Percentiles rank a stretch among this genome's conserved stretches.
These are phyloP conservation scores for Hydrolagus colliei DNA, from an alignment of 2,797 vertebrate species.

Conservation along the genomic window DNA sequence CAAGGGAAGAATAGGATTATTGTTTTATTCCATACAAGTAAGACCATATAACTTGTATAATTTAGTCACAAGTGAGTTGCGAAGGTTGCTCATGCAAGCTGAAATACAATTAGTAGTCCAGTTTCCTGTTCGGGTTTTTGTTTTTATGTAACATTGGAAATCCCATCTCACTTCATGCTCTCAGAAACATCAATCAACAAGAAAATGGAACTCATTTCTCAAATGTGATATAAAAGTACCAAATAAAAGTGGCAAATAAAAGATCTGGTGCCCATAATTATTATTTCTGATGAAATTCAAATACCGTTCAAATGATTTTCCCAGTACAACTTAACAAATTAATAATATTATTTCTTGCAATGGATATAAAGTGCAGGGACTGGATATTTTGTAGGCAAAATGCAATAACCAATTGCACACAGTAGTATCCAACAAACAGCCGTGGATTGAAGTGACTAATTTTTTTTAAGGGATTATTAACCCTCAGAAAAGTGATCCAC, in stretches of 20 bases:
- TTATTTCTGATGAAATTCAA: too few relatives aligned
- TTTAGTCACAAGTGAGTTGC: not conserved
- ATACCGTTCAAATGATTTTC: too few relatives aligned
- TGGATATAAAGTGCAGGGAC: too few relatives aligned
- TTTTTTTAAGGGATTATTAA: too few relatives aligned
- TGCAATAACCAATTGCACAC: too few relatives aligned
- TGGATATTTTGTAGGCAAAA: too few relatives aligned
- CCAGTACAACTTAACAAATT: too few relatives aligned
- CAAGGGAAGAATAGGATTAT: not conserved
- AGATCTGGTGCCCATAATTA: not conserved
- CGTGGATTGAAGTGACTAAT: too few relatives aligned
- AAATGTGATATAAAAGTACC: not conserved
- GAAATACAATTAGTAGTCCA: not conserved
- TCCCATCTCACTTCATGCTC: not conserved
- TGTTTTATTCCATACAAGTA: not conserved
- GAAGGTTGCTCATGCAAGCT: not conserved
- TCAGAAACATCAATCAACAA: constrained; percentile 11
- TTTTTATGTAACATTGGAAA: not conserved
- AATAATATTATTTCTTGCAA: too few relatives aligned
- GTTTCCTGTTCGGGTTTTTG: not conserved
- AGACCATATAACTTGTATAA: not conserved
- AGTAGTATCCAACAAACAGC: too few relatives aligned
- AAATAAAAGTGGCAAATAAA: not conserved
- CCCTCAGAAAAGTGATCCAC: too few relatives aligned
- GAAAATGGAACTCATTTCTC: not conserved